Evolutionary conservation across 2,797 vertebrate genomes (phyloP).

Genomic region (Thripadectes ignobilis): DNA sequence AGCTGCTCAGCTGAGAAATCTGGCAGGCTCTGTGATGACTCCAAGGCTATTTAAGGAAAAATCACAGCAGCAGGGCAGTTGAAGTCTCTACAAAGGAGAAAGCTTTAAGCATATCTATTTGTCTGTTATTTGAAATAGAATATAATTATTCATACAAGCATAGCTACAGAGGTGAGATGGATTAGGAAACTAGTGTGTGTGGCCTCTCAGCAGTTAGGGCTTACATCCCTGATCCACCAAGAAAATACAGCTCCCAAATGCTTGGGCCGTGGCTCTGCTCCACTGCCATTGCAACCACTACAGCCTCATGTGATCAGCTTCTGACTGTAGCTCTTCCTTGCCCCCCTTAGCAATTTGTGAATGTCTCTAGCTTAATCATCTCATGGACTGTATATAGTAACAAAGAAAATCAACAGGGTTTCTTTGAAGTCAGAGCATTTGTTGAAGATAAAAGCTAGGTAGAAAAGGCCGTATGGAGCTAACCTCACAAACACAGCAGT

Average conservation of each 20-base stretch:
- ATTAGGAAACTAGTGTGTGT: not conserved
- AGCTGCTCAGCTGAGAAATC: not conserved
- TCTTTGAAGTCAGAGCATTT: not conserved
- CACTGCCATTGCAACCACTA: accelerated
- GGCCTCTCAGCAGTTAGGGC: not conserved
- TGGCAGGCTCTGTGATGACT: not conserved
- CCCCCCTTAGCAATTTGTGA: not conserved
- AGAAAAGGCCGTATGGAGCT: not conserved
- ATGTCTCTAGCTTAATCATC: not conserved
- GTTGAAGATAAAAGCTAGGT: not conserved
- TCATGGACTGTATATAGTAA: not conserved
- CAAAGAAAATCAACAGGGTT: not conserved
- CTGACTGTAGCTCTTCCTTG: not conserved
- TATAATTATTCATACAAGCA: not conserved
- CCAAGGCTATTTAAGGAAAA: not conserved
- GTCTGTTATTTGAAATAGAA: not conserved
- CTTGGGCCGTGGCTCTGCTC: not conserved
- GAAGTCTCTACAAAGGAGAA: not conserved
- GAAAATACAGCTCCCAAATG: not conserved
- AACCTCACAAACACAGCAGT: not conserved
- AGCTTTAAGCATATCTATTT: not conserved
- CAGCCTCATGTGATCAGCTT: not conserved
- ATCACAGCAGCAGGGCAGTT: not conserved
- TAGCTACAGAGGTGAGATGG: not conserved
- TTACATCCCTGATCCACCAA: not conserved